Base-by-base conservation (phyloP, 64 coral and sea anemone species). In the Porites lutea region DNA sequence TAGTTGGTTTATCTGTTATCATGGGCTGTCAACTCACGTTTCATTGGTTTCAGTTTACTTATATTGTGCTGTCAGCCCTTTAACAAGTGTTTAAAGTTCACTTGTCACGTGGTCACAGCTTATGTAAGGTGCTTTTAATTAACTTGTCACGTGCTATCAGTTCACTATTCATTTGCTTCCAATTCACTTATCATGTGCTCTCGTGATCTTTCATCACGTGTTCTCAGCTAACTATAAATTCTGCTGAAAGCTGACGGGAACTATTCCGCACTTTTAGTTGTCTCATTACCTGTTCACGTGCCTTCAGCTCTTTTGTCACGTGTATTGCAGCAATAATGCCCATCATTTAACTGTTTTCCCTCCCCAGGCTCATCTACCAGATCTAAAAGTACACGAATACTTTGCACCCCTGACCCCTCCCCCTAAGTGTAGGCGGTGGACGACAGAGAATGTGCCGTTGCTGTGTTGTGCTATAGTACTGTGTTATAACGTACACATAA, bases 391-490 rank as follows among this genome's bases (percentile, higher is more conserved):
- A 11, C 97, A 99, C 43, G 97, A 94, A 11, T 99, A 99, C 82
- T 99, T 99, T 71, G 97, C 97, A 18, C 97, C 97, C 65, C 90
- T 99, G 84, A 99, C 97, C 87, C 97, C 97, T 61, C 94, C 97
- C 91, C 94, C 97, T n/a, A 20, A 99, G 97, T 72, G 94, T 99
- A 44, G 97, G 93, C 52, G 97, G 94, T 77, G 94, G 97, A 74
- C 94, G 97, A 68, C 94, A 92, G 90, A 84, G 97, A 78, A 93
- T 99, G 91, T 99, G 97, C 52, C 91, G 97, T 79, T 99, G 97
- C 69, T 99, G 97, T 96, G 57, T 89, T 16, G 82, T 99, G 43
- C 66, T 99, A 96, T 99, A 93, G 74, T 88, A 48, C 62, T 71
- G 63, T 78, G 59, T 72, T 77, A 86, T 75, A 47, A 85, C 10